These are phyloP conservation scores for fruit fly (Drosophila melanogaster) DNA, from an alignment of 1,140 invertebrate genomes.

Conservation along the genomic window DNA sequence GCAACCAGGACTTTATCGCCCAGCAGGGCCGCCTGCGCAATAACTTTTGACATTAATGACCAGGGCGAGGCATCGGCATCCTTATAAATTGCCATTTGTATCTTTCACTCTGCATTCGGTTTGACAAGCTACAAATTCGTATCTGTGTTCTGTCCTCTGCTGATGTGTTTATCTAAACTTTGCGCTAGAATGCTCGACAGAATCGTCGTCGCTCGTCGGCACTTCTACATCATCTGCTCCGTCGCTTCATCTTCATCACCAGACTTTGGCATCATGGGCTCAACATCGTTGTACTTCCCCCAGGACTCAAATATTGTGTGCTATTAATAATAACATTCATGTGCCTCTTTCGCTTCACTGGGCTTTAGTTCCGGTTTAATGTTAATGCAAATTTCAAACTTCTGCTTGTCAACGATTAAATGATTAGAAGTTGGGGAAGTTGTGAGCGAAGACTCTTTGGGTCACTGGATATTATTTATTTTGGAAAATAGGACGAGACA, in stretches of 20 bases:
- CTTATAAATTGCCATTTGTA: slow-evolving; percentile 78
- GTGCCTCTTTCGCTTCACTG: slow-evolving; percentile 61
- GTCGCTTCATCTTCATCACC: slow-evolving; percentile 70
- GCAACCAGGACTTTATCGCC: slow-evolving; percentile 50
- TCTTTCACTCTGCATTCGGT: slow-evolving; percentile 43
- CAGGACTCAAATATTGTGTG: slow-evolving; percentile 44
- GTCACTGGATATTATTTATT: slow-evolving; percentile 4
- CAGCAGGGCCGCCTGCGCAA: slow-evolving; percentile 66
- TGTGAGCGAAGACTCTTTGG: neutral
- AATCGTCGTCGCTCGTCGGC: slow-evolving; percentile 28
- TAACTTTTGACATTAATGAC: slow-evolving; percentile 82
- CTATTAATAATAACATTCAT: slow-evolving; percentile 64
- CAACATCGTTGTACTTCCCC: slow-evolving; percentile 29
- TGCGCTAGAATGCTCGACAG: slow-evolving; percentile 76
- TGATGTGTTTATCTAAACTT: slow-evolving; percentile 76
- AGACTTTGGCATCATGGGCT: slow-evolving; percentile 28
- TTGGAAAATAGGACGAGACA: neutral
- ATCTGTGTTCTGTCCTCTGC: slow-evolving; percentile 38
- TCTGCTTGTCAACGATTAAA: slow-evolving; percentile 40
- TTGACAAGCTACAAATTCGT: slow-evolving; percentile 80
- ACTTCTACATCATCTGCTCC: slow-evolving; percentile 64
- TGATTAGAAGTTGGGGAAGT: slow-evolving; percentile 5
- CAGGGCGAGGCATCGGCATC: slow-evolving; percentile 44
- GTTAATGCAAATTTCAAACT: slow-evolving; percentile 68
- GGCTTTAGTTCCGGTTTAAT: slow-evolving; percentile 67